Evolutionary conservation across 2,113 vertebrate species (phyloP).

Genomic region (Daboia siamensis): DNA sequence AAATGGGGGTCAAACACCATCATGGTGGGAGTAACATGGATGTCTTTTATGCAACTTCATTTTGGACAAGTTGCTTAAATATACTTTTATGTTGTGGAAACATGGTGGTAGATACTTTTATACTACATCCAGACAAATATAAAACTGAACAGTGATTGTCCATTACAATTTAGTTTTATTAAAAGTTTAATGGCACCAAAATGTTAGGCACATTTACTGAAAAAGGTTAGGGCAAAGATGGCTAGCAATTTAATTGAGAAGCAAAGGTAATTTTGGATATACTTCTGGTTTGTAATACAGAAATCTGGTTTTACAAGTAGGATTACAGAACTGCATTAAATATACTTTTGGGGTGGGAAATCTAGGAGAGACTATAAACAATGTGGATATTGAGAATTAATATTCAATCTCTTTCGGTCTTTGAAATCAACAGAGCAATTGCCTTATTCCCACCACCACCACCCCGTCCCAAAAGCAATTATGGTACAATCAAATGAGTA

Average conservation of each 20-base stretch:
- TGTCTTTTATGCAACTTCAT: neutral
- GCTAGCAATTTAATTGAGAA: neutral
- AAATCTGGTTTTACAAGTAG: constrained; percentile 32
- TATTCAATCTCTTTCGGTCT: constrained; percentile 32
- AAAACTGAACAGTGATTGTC: neutral
- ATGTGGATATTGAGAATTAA: constrained; percentile 45
- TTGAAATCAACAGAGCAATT: constrained; percentile 45
- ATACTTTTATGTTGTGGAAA: neutral
- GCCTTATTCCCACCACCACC: neutral
- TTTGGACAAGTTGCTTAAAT: neutral
- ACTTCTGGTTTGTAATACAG: constrained; percentile 26
- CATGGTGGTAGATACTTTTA: neutral
- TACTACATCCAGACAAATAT: neutral
- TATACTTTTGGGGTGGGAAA: constrained; percentile 17
- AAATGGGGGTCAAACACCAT: neutral
- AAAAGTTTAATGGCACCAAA: neutral
- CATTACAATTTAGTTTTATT: neutral
- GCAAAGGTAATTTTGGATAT: neutral
- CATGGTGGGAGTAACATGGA: neutral
- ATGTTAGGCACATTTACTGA: neutral
- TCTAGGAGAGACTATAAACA: constrained; percentile 18
- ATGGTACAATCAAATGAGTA: constrained; percentile 57
- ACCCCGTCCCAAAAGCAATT: constrained; percentile 15
- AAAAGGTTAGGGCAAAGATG: neutral
- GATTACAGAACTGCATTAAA: constrained; percentile 32